phyloP scores from a whole-genome alignment of 2,113 vertebrate genomes.

The Poeciliopsis retropinna region DNA sequence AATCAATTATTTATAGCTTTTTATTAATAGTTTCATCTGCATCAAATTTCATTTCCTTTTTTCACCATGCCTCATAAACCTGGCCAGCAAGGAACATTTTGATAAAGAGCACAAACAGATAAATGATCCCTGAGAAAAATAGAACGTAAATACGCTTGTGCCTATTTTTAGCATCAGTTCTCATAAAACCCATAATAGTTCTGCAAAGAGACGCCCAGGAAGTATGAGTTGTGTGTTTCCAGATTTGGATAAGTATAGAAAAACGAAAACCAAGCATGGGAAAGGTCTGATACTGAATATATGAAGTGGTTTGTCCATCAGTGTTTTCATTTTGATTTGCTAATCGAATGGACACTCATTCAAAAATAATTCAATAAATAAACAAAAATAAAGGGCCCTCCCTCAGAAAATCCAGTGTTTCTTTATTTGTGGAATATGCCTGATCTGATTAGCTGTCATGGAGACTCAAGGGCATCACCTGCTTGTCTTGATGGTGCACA shows the following conservation, averaged over 20 bases:
- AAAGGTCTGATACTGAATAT: no score
- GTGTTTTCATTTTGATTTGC: no score
- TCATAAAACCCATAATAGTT: constrained; percentile 21
- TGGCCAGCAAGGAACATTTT: not conserved
- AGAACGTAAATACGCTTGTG: constrained; percentile 34
- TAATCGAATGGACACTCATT: no score
- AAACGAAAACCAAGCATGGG: not conserved
- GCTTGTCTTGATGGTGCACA: not conserved
- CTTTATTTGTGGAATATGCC: no score
- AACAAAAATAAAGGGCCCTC: no score
- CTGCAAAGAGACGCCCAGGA: constrained; percentile 8
- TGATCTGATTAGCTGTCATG: no score
- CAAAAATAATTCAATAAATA: no score
- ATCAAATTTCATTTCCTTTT: constrained; percentile 35
- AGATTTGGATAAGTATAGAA: not conserved
- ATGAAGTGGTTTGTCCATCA: no score
- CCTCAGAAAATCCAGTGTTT: no score
- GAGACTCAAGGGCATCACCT: no score
- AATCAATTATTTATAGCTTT: constrained; percentile 44
- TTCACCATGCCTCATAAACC: constrained; percentile 28
- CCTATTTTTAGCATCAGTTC: constrained; percentile 8
- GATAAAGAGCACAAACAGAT: constrained; percentile 46
- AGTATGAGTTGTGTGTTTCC: not conserved
- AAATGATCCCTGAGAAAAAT: constrained; percentile 39
- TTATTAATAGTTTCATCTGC: constrained; percentile 22